Percentiles rank a stretch among this genome's conserved stretches.
Conservation (phyloP, 2,888 invertebrate species). For the Endotricha flammealis region DNA sequence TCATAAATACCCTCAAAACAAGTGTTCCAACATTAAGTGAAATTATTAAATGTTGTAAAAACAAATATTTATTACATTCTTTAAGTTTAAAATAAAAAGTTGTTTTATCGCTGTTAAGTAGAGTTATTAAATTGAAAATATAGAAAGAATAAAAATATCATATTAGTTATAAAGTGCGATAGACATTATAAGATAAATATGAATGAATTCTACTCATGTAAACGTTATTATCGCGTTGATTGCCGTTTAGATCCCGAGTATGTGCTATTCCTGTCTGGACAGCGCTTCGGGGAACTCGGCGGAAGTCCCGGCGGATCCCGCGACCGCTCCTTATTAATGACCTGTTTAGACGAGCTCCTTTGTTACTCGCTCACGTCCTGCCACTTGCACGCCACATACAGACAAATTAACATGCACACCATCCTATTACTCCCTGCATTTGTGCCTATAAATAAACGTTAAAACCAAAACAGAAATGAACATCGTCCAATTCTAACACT, state of each 20-base stretch:
- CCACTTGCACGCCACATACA: conserved; percentile 44
- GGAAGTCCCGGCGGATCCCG: conserved; percentile 66
- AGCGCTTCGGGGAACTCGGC: conserved; percentile 68
- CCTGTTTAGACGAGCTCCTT: conserved; percentile 74
- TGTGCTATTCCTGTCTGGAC: conserved; percentile 68
- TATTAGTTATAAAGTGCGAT: too few relatives aligned
- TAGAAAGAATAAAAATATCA: too few relatives aligned
- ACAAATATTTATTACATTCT: too few relatives aligned
- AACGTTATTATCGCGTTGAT: conserved; percentile 22
- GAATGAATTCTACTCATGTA: too few relatives aligned
- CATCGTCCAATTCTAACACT: conserved; percentile 22
- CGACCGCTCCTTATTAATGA: conserved; percentile 74
- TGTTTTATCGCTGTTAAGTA: too few relatives aligned
- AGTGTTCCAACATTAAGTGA: too few relatives aligned
- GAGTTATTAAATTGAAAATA: too few relatives aligned
- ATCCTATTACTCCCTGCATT: conserved; percentile 28
- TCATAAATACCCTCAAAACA: too few relatives aligned
- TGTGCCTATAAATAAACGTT: conserved; percentile 14
- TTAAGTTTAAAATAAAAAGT: too few relatives aligned
- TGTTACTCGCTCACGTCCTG: conserved; percentile 71
- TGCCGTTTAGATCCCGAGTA: conserved; percentile 50
- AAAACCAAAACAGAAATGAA: conserved; percentile 33
- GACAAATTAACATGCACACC: conserved; percentile 25
- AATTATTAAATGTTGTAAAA: too few relatives aligned
- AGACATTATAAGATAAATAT: too few relatives aligned